Percentiles rank a stretch among this genome's conserved stretches.
Conservation (phyloP, 1,140 invertebrate species). For the Pemphigus obesinymphae region DNA sequence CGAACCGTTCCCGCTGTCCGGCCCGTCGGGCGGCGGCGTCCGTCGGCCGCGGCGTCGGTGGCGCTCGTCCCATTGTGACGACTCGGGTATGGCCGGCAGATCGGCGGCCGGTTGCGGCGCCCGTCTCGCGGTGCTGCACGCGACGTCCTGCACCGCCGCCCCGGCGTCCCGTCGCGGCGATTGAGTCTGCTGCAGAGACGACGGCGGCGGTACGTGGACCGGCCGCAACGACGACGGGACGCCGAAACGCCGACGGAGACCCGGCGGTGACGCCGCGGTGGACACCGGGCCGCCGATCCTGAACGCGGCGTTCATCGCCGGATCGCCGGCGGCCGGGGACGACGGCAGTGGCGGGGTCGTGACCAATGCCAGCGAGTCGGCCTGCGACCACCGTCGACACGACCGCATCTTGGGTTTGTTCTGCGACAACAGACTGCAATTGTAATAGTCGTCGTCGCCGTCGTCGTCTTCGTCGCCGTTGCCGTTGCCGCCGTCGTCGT, state of each 20-base stretch:
- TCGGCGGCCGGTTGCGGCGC: background rate
- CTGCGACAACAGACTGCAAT: constrained; percentile 27
- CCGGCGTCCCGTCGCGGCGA: background rate
- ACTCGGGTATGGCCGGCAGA: constrained; percentile 24
- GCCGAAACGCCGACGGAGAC: constrained; percentile 43
- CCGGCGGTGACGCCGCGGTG: no score
- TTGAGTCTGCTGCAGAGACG: background rate
- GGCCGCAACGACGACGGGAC: background rate
- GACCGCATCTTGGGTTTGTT: constrained; percentile 46
- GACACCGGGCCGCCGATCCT: constrained; percentile 41
- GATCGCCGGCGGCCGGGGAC: constrained; percentile 49
- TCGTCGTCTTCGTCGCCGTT: constrained; percentile 4
- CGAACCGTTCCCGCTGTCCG: constrained; percentile 19
- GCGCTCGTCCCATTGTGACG: constrained; percentile 5
- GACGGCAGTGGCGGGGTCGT: constrained; percentile 46
- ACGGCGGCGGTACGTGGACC: background rate
- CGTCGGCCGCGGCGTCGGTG: background rate
- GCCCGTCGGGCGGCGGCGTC: background rate
- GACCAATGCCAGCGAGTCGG: constrained; percentile 43
- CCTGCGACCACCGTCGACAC: constrained; percentile 47
- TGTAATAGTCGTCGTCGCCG: constrained; percentile 20
- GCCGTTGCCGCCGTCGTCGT: background rate
- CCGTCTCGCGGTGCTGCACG: background rate
- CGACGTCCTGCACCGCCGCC: no score
- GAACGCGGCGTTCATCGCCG: background rate